phyloP scores from a whole-genome alignment of 2,888 invertebrate species.

The Artemia sp. region DNA sequence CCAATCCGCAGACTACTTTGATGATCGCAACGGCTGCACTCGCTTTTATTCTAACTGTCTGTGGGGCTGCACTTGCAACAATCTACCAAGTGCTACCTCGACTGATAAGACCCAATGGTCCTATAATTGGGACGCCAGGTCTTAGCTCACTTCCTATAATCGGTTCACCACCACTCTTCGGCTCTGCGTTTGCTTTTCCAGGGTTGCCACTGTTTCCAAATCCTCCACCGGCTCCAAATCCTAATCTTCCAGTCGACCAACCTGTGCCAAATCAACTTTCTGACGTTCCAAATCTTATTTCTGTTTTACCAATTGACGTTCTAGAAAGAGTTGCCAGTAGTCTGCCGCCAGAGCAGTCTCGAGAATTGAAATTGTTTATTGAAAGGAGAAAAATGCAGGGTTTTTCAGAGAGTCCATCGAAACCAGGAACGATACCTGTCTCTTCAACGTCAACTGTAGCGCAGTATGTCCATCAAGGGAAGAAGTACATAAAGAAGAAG shows the following conservation, averaged over 20 bases:
- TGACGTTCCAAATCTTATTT: background rate
- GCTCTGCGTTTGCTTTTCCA: background rate
- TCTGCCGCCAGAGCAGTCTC: too few species aligned
- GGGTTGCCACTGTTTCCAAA: background rate
- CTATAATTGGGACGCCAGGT: background rate
- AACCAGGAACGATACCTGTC: too few species aligned
- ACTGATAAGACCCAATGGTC: background rate
- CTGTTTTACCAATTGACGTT: too few species aligned
- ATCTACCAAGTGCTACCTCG: slow-evolving; percentile 12
- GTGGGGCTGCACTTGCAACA: background rate
- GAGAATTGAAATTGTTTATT: too few species aligned
- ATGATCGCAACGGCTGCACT: background rate
- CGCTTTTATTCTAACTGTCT: slow-evolving; percentile 2
- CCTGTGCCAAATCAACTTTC: background rate
- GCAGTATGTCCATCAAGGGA: too few species aligned
- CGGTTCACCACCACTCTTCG: background rate
- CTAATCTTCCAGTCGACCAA: background rate
- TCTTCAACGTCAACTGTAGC: too few species aligned
- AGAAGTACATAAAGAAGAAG: too few species aligned
- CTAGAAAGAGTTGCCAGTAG: too few species aligned
- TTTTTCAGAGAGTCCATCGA: too few species aligned
- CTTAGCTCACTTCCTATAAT: background rate
- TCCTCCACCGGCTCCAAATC: background rate
- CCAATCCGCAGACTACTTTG: background rate
- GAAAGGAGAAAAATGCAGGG: too few species aligned